Conservation (phyloP, 2,888 invertebrate genomes). For the Drosophila subquinaria region DNA sequence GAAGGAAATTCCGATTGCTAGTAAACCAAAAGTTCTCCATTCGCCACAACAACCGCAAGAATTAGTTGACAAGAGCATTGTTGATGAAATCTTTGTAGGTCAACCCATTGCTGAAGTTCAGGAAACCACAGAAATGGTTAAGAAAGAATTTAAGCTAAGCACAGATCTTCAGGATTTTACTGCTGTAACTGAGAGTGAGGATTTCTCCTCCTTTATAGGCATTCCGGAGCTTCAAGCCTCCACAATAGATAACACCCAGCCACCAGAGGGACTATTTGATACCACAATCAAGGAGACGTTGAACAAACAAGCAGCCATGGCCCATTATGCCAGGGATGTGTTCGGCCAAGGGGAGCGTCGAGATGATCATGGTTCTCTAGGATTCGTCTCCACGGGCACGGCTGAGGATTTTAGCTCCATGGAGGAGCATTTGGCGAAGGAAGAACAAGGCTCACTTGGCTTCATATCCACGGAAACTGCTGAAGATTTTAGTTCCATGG, state of each 20-base stretch:
- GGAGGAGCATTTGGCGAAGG: constrained; percentile 75
- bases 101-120: constrained; percentile 91
- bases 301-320: constrained; percentile 74
- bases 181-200: constrained; percentile 50
- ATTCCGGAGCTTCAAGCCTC: constrained; percentile 74
- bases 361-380: constrained; percentile 76
- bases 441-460: constrained; percentile 80
- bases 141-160: constrained; percentile 91
- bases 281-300: constrained; percentile 67
- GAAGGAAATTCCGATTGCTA: constrained; percentile 76
- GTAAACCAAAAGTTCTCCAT: constrained; percentile 78
- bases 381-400: constrained; percentile 81
- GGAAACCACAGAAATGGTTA: constrained; percentile 90
- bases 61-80: constrained; percentile 74
- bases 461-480: constrained; percentile 83
- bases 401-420: constrained; percentile 79
- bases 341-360: constrained; percentile 59
- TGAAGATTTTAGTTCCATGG: constrained; percentile 84
- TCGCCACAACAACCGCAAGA: constrained; percentile 69
- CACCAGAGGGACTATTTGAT: constrained; percentile 68
- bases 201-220: constrained; percentile 82
- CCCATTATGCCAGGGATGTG: constrained; percentile 68
- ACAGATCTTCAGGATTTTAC: constrained; percentile 85
- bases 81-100: constrained; percentile 86
- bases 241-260: constrained; percentile 57